Base-by-base conservation (phyloP, 2,797 vertebrate species). In the Cacajao melanocephalus region DNA sequence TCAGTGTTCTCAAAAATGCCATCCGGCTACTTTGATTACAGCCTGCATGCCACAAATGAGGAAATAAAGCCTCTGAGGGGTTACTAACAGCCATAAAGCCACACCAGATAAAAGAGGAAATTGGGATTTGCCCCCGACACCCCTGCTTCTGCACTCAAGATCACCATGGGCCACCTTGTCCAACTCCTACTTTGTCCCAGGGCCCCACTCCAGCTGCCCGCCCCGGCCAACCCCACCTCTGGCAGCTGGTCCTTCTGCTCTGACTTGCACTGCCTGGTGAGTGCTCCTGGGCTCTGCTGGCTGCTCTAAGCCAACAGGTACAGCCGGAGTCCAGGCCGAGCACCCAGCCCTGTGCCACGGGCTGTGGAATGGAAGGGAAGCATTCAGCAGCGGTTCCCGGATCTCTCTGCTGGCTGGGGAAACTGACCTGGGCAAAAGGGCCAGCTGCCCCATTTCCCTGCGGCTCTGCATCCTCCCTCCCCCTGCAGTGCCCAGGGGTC, bases 341-440 rank as follows among this genome's bases (percentile, higher is more conserved):
- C 41, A 58, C 46, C 64, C 72, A 26, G 26, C 73, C 83, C 61
- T 55, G 70, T 0, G 86, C 46, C 11, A 0, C 0, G 7, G 72
- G 75, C 67, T 33, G 80, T 50, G 64, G 81, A 33, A 85, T 44
- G 57, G 33, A 19, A 11, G 75, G 14, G 67, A 76, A 79, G 44
- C 39, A 3, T 15, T 87, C 46, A 19, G 13, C 76, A 30, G 39
- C 0, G 5, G 44, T 55, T 17, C 48, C 39, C 0, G 0, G 15
- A 33, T 58, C 36, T 30, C 24, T 78, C 57, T 14, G 15, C 44
- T 1, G 82, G 48, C n/a, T 14, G 17, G 72, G 26, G 41, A 55
- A 22, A 30, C 0, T 30, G 20, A 12, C 86, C 48, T 28, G 75
- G 72, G 61, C 0, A 3, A 22, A 52, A 28, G 52, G 76, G 64